Evolutionary conservation across 2,113 vertebrate genomes (phyloP), one percentile per base, ranked within the genome.

Genomic region (Dromas ardeola): DNA sequence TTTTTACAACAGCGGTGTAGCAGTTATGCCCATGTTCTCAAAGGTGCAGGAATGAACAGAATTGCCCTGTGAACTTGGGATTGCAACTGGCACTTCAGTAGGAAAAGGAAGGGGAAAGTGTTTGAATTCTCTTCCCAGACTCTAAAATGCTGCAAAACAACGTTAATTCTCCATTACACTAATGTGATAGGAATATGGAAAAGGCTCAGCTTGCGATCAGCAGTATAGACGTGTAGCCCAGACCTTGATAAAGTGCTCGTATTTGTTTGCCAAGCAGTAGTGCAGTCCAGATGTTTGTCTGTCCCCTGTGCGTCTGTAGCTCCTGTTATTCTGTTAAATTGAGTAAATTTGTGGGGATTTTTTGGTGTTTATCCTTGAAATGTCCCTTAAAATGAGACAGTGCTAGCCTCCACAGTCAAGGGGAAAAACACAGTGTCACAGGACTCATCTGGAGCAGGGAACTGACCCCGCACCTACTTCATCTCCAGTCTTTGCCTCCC

Each of bases 61-160:
- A 76, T 62, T 96, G 42, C n/a, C 66, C 81, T 59, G 47, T 81
- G 71, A 93, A 82, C 61, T 49, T 74, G 45, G 47, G 74, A 76
- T 61, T 63, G 25, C 73, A 92, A 55, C 32, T 73, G 65, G 84
- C 34, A 76, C 2, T 11, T 82, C 13, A 6, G 14, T 13, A 71
- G 90, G 83, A 91, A 95, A 86, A 92, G 72, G 83, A 82, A 92
- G 58, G 59, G 56, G 74, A 25, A 96, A 90, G 89, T 66, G 70
- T 78, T 95, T 82, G 21, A 82, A 87, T 87, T 91, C 15, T 89
- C 73, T 92, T 95, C 49, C n/a, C 63, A 93, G 81, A 15, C 58
- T 86, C 80, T 92, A 90, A 91, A 94, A 91, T 63, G 29, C 71
- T 86, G 45, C 38, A 79, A 90, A 92, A 59, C 69, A 90, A 61